These are phyloP conservation scores for Panagrolaimus sp. DNA, from an alignment of 1,140 invertebrate species.

Conservation along the genomic window DNA sequence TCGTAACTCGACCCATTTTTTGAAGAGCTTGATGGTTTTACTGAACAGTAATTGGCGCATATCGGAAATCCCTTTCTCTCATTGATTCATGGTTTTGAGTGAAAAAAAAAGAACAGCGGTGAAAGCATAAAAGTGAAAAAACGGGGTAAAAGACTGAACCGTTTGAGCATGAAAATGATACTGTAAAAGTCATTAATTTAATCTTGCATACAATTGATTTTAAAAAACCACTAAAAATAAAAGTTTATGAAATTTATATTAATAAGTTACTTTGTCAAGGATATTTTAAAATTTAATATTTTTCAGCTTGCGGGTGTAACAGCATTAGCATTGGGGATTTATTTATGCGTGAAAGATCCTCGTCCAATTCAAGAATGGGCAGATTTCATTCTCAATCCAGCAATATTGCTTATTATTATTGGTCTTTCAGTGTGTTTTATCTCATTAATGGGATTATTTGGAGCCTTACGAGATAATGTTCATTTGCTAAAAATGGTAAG, in stretches of 20 bases:
- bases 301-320: constrained; percentile 53
- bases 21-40: constrained; percentile 10
- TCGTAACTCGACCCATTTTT: constrained; percentile 18
- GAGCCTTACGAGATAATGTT: constrained; percentile 51
- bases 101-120: not conserved
- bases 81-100: not conserved
- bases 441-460: constrained; percentile 48
- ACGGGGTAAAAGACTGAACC: not conserved
- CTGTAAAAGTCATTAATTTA: not conserved
- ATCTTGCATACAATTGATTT: not conserved
- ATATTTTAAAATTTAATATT: too few relatives aligned
- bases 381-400: constrained; percentile 53
- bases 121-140: not conserved
- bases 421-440: constrained; percentile 47
- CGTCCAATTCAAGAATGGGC: constrained; percentile 42
- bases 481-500: constrained; percentile 53
- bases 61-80: constrained; percentile 12
- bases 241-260: too few relatives aligned
- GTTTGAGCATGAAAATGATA: constrained; percentile 13
- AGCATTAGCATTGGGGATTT: constrained; percentile 48
- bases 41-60: constrained; percentile 13
- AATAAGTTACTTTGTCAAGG: too few relatives aligned
- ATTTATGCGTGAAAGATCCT: constrained; percentile 54
- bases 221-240: not conserved
- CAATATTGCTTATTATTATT: constrained; percentile 47